These are phyloP conservation scores for Fragum fragum DNA, from an alignment of 2,888 invertebrate genomes.

Conservation along the genomic window DNA sequence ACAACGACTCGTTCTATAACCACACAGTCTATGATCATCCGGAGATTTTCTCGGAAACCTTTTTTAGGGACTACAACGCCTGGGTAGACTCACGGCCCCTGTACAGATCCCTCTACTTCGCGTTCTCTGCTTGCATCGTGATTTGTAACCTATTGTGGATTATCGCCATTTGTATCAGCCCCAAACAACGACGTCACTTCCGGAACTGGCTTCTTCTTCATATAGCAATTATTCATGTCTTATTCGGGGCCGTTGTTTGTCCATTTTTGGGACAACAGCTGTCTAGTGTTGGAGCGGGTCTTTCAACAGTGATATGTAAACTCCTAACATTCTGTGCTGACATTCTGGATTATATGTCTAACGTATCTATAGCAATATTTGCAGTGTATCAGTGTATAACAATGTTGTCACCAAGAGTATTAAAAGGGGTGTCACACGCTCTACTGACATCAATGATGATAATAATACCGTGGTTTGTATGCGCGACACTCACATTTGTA, in stretches of 20 bases:
- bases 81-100: constrained; percentile 1
- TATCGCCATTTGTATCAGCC: constrained; percentile 41
- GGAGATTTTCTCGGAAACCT: background rate
- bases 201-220: constrained; percentile 63
- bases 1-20: constrained; percentile 15
- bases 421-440: constrained; percentile 58
- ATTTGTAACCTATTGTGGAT: constrained; percentile 42
- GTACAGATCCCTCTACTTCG: constrained; percentile 51
- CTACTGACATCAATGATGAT: constrained; percentile 58
- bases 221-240: constrained; percentile 52
- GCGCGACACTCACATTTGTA: constrained; percentile 51
- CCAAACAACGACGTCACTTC: constrained; percentile 60
- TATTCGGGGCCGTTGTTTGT: constrained; percentile 52
- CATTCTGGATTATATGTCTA: constrained; percentile 54
- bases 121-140: constrained; percentile 46
- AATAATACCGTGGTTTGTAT: constrained; percentile 60
- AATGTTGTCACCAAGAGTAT: constrained; percentile 47
- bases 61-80: background rate
- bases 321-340: constrained; percentile 49
- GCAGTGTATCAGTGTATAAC: constrained; percentile 59
- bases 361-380: constrained; percentile 57
- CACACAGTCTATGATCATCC: background rate
- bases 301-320: constrained; percentile 54
- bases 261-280: constrained; percentile 56
- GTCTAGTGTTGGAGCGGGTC: constrained; percentile 27